A percentile compares a stretch with the other conserved stretches of the same genome.
phyloP scores from a whole-genome alignment of 2,797 vertebrate genomes.

The Octomys mimax region DNA sequence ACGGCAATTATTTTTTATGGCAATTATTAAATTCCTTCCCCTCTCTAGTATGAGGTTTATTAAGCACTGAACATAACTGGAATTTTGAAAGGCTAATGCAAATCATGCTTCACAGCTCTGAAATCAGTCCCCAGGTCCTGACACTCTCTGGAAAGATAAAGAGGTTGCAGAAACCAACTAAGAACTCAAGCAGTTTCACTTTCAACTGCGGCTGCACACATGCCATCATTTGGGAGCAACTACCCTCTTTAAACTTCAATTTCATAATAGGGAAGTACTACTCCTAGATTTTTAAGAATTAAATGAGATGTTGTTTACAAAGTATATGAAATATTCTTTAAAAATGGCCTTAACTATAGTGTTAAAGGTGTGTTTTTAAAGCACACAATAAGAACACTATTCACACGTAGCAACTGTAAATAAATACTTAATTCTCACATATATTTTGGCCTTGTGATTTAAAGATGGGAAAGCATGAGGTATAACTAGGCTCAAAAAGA shows the following conservation, averaged over 20 bases:
- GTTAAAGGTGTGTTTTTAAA: slow-evolving; percentile 25
- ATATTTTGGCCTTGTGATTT: background rate
- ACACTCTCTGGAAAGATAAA: background rate
- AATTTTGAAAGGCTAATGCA: background rate
- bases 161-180: background rate
- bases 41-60: slow-evolving; percentile 15
- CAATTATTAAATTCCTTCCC: background rate
- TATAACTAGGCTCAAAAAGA: slow-evolving; percentile 34
- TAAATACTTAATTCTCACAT: slow-evolving; percentile 49
- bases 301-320: slow-evolving; percentile 45
- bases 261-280: slow-evolving; percentile 24
- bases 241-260: slow-evolving; percentile 38
- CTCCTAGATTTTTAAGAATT: background rate
- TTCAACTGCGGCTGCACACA: background rate
- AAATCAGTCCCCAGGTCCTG: background rate
- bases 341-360: background rate
- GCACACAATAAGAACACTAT: slow-evolving; percentile 58
- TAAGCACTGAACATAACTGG: background rate
- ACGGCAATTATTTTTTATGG: background rate
- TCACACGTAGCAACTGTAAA: background rate
- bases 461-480: slow-evolving; percentile 21
- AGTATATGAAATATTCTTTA: slow-evolving; percentile 16
- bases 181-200: background rate
- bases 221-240: background rate
- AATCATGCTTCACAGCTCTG: background rate